Evolutionary conservation across 2,113 vertebrate species (phyloP), one percentile per base, ranked within the genome.

Genomic region (Odobenus rosmarus): DNA sequence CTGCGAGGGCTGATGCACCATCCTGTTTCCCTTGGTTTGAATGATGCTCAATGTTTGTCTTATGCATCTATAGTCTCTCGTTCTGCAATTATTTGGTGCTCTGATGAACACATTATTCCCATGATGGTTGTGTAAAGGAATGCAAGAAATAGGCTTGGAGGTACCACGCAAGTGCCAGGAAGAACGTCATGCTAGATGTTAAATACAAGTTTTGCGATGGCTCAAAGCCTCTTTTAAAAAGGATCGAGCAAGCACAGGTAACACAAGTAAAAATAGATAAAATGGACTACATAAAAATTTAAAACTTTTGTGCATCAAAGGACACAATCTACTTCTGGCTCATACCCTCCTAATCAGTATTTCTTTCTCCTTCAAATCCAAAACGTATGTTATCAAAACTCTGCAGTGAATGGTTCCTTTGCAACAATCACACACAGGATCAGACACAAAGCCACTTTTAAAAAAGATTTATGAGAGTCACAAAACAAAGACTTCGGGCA

Each of bases 281-380:
- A 67, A 0, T 51, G 7, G 12, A 87, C 33, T 61, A 85, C 19
- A 15, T 21, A 19, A 59, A 95, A 76, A 46, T 87, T 13, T 46
- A 95, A 95, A 85, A 72, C 16, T 88, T 49, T 28, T 80, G 28
- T 64, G 42, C 13, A 39, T 67, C 69, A 93, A 95, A 61, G 79
- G 53, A 81, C 10, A 96, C 3, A 85, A 88, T 64, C 42, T 28
- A 42, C 36, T 59, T 39, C 55, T 88, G 49, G 67, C 67, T 72
- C 51, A 71, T 46, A 55, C 23, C 53, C 51, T 88, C 51, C 53
- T 33, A 55, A 71, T 84, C 42, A 72, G 21, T 85, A 77, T 49
- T 76, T 76, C 39, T 69, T 96, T 83, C 33, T 42, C 36, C 67
- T 31, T 69, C 57, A 62, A 81, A 55, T 14, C 4, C 24, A 19